Percentiles rank a stretch among this genome's conserved stretches.
Evolutionary conservation across 2,797 vertebrate genomes (phyloP).

Genomic region (Otolemur crassicaudatus): DNA sequence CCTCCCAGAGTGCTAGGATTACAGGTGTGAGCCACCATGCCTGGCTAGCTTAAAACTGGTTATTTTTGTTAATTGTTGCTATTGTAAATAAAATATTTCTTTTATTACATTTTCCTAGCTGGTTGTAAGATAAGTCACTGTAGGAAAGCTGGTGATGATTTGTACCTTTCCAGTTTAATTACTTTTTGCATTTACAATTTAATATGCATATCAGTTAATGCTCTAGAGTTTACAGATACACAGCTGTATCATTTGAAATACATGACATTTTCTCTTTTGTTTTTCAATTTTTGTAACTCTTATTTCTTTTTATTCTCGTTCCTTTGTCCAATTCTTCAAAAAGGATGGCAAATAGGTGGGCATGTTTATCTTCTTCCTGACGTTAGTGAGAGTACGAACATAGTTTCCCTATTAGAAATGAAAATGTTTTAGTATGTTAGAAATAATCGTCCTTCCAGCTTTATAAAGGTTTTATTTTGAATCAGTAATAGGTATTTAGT

Average conservation of each 20-base stretch:
- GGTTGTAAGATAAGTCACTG: not conserved
- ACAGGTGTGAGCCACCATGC: no score
- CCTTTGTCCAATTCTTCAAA: not conserved
- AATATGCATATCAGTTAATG: not conserved
- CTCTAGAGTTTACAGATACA: not conserved
- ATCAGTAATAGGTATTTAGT: constrained; percentile 42
- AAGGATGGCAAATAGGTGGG: not conserved
- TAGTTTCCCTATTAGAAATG: not conserved
- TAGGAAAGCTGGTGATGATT: not conserved
- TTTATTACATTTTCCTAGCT: constrained; percentile 25
- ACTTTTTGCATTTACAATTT: not conserved
- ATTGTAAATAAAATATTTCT: not conserved
- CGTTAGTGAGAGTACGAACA: not conserved
- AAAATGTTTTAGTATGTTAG: not conserved
- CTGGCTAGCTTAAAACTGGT: not conserved
- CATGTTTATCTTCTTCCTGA: not conserved
- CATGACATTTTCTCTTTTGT: not conserved
- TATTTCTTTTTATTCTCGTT: not conserved
- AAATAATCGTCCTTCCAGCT: not conserved
- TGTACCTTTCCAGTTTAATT: not conserved
- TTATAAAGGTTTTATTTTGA: constrained; percentile 46
- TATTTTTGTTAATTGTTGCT: not conserved
- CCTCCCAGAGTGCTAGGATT: no score
- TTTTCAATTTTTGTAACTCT: constrained; percentile 1
- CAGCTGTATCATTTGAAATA: not conserved